Conservation (phyloP, 2,888 invertebrate species). For the Lepidocyrtoides sp. region DNA sequence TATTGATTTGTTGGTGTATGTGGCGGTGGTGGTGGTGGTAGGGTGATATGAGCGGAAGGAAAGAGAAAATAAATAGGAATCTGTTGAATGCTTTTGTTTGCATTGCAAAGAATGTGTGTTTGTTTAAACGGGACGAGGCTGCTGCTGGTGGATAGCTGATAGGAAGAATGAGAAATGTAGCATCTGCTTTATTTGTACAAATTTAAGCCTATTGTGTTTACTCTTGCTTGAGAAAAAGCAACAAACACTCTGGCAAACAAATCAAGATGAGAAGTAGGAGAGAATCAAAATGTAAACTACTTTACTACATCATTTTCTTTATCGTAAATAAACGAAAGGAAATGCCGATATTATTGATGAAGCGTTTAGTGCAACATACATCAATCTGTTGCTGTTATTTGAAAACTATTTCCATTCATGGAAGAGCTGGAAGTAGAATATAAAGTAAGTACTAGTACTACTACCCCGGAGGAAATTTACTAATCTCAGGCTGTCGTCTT, state of each 20-base stretch:
- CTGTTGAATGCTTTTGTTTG: slow-evolving; percentile 45
- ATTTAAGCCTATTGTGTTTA: neutral
- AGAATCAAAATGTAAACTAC: too few relatives aligned
- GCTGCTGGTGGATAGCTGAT: neutral
- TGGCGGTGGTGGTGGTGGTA: neutral
- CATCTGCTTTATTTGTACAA: neutral
- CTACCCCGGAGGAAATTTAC: too few relatives aligned
- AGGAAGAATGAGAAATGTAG: neutral
- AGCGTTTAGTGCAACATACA: too few relatives aligned
- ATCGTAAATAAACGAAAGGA: too few relatives aligned
- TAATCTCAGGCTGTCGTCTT: too few relatives aligned
- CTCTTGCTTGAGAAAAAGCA: neutral
- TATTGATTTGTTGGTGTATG: neutral
- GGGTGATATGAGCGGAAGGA: neutral
- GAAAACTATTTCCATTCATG: too few relatives aligned
- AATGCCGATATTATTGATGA: too few relatives aligned
- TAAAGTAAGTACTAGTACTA: too few relatives aligned
- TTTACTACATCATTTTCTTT: too few relatives aligned
- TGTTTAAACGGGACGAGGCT: neutral
- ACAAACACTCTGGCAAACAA: neutral
- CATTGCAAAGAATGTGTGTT: neutral
- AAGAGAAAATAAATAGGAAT: neutral
- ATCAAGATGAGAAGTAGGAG: too few relatives aligned
- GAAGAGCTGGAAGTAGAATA: too few relatives aligned
- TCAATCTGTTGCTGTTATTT: too few relatives aligned